These are phyloP conservation scores for Diorhabda sublineata DNA, from an alignment of 1,140 invertebrate genomes.

Conservation along the genomic window DNA sequence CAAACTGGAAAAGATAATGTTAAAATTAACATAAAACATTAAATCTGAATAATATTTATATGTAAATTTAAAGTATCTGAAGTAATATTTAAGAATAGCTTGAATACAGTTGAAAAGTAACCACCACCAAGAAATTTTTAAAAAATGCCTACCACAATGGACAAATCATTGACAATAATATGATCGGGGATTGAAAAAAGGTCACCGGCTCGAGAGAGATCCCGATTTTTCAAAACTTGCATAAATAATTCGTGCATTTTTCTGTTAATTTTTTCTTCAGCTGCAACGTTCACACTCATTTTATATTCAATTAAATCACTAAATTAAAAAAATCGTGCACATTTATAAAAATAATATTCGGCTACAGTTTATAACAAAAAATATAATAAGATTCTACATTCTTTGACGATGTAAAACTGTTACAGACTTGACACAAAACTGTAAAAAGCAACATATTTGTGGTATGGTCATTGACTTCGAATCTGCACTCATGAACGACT, in stretches of 20 bases:
- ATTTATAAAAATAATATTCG: not conserved
- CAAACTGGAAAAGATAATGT: too few relatives aligned
- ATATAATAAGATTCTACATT: slow-evolving; percentile 8
- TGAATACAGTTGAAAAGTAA: not conserved
- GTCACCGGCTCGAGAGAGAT: slow-evolving; percentile 86
- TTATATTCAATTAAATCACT: slow-evolving; percentile 2
- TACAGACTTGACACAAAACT: slow-evolving; percentile 15
- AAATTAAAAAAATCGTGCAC: slow-evolving; percentile 8
- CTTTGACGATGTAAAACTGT: not conserved
- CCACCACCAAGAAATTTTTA: slow-evolving; percentile 12
- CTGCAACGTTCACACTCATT: slow-evolving; percentile 19
- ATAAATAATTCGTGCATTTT: slow-evolving; percentile 86
- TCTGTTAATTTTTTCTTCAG: slow-evolving; percentile 36
- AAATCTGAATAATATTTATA: too few relatives aligned
- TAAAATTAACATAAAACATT: too few relatives aligned
- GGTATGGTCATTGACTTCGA: slow-evolving; percentile 17
- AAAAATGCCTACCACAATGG: slow-evolving; percentile 66
- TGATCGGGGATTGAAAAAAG: slow-evolving; percentile 83
- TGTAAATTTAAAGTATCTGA: too few relatives aligned
- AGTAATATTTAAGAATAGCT: too few relatives aligned
- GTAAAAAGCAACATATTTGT: slow-evolving; percentile 21
- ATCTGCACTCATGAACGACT: not conserved
- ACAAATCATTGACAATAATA: slow-evolving; percentile 80
- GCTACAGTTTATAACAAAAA: not conserved
- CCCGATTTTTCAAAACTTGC: slow-evolving; percentile 79